Evolutionary conservation across 2,888 invertebrate genomes (phyloP), one percentile per base, ranked within the genome.

Genomic region (Tricholauxania praeusta): DNA sequence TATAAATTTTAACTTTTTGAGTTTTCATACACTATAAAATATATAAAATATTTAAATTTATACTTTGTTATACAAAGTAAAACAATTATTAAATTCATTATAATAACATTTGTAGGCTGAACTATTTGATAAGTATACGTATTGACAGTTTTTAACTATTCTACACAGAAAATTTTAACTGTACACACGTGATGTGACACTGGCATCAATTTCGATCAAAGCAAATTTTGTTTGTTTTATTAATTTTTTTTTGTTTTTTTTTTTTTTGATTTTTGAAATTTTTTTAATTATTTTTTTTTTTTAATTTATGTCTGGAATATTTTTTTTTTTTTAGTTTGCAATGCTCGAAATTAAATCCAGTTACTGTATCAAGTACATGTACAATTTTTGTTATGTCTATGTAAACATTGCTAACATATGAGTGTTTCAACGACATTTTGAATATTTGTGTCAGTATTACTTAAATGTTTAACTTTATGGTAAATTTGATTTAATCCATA

Each of bases 1-100:
- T 70, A 62, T 63, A 70, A 53, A 62, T 51, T 32, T 69, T 32
- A 60, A 70, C 47, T 48, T 63, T 70, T 52, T 52, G 32, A 70
- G 63, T 22, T 64, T 39, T 57, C 55, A 63, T 19, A 70, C 10
- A 62, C 39, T n/a, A 39, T 32, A 12, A 48, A 49, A 70, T 63
- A 63, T 52, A 51, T 64, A 64, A 49, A 64, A 64, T 51, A n/a
- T 39, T 48, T 28, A 22, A 8, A 19, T 62, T 47, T 39, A 62
- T 39, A 62, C 63, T 63, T 63, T 47, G 63, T 63, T 47, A 48
- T 47, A 63, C 63, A 47, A 63, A 63, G 48, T 63, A 17, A 2
- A 63, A 63, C 63, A 12, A 47, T 17, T 10, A 32, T 17, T 39
- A 47, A 62, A 62, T n/a, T 39, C 39, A 39, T 39, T 47, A 62